Evolutionary conservation across 2,113 vertebrate species (phyloP).

Genomic region (Zosterops lateralis): DNA sequence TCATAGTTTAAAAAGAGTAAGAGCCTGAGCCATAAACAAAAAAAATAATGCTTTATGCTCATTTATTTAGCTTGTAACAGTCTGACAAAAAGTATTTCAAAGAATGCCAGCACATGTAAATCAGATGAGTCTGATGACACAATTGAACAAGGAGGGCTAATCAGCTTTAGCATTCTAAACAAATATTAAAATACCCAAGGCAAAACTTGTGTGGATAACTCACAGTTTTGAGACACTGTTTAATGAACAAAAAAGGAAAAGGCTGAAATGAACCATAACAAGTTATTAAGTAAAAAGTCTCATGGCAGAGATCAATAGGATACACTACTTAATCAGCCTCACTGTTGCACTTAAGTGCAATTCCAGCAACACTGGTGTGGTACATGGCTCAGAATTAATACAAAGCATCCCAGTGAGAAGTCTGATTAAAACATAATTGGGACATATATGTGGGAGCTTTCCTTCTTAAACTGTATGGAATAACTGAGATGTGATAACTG

Average conservation of each 20-base stretch:
- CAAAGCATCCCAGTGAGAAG: not conserved
- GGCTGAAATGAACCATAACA: not conserved
- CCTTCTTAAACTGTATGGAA: not conserved
- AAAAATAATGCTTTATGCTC: not conserved
- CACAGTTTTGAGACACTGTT: not conserved
- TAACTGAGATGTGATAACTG: not conserved
- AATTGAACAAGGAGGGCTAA: not conserved
- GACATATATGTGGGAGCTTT: not conserved
- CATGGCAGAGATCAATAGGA: not conserved
- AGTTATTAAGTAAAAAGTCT: not conserved
- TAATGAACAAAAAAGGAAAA: not conserved
- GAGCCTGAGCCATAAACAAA: not conserved
- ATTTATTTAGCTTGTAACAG: not conserved
- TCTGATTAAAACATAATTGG: not conserved
- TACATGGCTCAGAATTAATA: not conserved
- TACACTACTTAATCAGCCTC: not conserved
- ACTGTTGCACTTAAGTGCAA: not conserved
- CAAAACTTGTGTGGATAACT: not conserved
- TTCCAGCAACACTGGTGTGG: not conserved
- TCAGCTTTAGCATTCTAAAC: not conserved
- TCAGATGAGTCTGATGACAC: not conserved
- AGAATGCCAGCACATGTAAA: not conserved
- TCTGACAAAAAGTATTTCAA: not conserved
- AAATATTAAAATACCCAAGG: not conserved
- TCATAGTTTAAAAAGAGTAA: not conserved